These are phyloP conservation scores for Cyclophora punctaria DNA, from an alignment of 2,888 invertebrate species.

Conservation along the genomic window DNA sequence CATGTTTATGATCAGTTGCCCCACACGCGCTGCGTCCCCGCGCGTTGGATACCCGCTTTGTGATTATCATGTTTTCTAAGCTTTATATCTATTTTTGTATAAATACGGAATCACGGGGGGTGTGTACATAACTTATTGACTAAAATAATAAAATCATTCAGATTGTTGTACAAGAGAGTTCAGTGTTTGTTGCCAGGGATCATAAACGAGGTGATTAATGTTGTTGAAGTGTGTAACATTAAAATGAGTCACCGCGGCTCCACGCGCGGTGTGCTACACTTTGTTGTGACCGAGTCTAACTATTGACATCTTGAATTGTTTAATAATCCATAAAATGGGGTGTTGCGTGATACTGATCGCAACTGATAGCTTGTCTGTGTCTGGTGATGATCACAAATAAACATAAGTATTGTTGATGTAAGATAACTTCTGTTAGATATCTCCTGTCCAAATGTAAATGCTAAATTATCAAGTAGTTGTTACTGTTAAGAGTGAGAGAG, in stretches of 20 bases:
- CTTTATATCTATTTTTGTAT: conserved; percentile 62
- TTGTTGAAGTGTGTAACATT: background rate
- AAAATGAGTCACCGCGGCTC: background rate
- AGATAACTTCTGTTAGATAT: conserved; percentile 23
- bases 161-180: conserved; percentile 32
- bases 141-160: conserved; percentile 43
- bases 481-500: conserved; percentile 24
- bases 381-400: conserved; percentile 3
- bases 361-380: conserved; percentile 6
- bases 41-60: conserved; percentile 39
- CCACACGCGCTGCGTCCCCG: conserved; percentile 41
- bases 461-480: conserved; percentile 22
- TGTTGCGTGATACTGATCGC: conserved; percentile 16
- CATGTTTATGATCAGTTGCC: conserved; percentile 36
- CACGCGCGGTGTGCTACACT: background rate
- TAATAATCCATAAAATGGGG: background rate
- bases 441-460: conserved; percentile 27
- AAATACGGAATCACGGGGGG: conserved; percentile 39
- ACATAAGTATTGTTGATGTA: conserved; percentile 22
- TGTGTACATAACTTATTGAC: conserved; percentile 51
- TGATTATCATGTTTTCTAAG: conserved; percentile 53
- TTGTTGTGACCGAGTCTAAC: background rate
- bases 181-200: conserved; percentile 28
- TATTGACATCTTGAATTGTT: background rate
- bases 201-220: background rate